A percentile compares a stretch with the other conserved stretches of the same genome.
phyloP scores from a whole-genome alignment of 2,888 invertebrate species.

The Agrenia bidenticulata region DNA sequence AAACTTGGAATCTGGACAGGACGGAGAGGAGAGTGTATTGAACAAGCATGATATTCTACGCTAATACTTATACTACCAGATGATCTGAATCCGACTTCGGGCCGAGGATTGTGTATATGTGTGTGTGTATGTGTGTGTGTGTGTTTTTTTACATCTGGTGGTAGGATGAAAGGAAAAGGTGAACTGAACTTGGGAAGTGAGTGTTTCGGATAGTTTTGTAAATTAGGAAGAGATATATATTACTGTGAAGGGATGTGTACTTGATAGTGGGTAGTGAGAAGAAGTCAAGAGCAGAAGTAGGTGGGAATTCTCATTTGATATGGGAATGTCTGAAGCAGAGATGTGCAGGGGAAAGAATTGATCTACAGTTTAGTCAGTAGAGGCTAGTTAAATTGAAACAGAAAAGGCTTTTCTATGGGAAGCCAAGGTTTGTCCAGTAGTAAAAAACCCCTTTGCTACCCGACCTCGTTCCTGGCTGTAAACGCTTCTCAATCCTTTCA shows the following conservation, averaged over 20 bases:
- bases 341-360: background rate
- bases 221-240: conserved; percentile 8
- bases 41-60: too few species aligned
- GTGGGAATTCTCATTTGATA: conserved; percentile 41
- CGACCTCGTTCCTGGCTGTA: conserved; percentile 23
- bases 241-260: background rate
- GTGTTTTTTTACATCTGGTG: background rate
- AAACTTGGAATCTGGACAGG: background rate
- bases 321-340: conserved; percentile 39
- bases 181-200: background rate
- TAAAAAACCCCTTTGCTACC: too few species aligned
- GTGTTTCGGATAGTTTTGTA: conserved; percentile 9
- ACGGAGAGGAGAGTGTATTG: background rate
- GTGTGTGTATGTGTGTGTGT: background rate
- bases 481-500: conserved; percentile 35
- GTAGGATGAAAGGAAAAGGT: conserved; percentile 1
- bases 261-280: conserved; percentile 13
- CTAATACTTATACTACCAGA: too few species aligned
- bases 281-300: conserved; percentile 21
- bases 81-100: too few species aligned
- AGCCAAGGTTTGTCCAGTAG: too few species aligned
- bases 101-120: background rate
- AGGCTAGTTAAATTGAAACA: too few species aligned
- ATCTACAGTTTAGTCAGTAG: too few species aligned
- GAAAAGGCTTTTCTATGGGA: too few species aligned